Conservation (phyloP, 2,113 vertebrate genomes). For the Synodontis membranacea region DNA sequence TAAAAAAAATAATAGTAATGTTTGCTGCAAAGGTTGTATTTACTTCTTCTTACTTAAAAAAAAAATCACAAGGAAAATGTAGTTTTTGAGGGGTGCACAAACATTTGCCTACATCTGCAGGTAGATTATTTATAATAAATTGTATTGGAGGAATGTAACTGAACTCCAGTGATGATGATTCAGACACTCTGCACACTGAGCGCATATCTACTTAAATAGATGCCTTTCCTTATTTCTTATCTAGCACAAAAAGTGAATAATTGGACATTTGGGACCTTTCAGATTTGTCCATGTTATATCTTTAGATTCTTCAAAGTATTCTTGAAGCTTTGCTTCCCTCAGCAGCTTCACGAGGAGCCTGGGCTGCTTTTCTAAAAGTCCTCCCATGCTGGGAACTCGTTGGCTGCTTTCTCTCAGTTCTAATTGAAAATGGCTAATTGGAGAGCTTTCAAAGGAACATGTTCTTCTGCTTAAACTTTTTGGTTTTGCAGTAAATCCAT, state of each 20-base stretch:
- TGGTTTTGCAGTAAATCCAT: conserved; percentile 4
- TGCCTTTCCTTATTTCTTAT: neutral
- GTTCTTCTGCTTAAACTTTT: neutral
- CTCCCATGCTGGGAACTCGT: neutral
- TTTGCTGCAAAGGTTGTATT: neutral
- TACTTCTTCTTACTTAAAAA: no score
- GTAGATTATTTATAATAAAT: neutral
- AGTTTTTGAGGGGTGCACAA: neutral
- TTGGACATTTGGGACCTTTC: conserved; percentile 1
- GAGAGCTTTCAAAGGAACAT: conserved; percentile 4
- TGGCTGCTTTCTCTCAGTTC: neutral
- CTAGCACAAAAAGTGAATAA: neutral
- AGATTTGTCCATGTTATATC: conserved; percentile 1
- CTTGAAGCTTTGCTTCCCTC: neutral
- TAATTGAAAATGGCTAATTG: conserved; percentile 17
- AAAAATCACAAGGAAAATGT: neutral
- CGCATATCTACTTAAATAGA: no score
- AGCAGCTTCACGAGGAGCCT: neutral
- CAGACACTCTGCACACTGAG: neutral
- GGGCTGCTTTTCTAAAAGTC: neutral
- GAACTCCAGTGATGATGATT: neutral
- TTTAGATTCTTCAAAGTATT: neutral
- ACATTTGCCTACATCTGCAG: neutral
- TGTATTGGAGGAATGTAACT: neutral
- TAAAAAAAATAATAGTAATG: no score